Evolutionary conservation across 2,113 vertebrate species (phyloP).

Genomic region (Boulengeromyrus knoepffleri): DNA sequence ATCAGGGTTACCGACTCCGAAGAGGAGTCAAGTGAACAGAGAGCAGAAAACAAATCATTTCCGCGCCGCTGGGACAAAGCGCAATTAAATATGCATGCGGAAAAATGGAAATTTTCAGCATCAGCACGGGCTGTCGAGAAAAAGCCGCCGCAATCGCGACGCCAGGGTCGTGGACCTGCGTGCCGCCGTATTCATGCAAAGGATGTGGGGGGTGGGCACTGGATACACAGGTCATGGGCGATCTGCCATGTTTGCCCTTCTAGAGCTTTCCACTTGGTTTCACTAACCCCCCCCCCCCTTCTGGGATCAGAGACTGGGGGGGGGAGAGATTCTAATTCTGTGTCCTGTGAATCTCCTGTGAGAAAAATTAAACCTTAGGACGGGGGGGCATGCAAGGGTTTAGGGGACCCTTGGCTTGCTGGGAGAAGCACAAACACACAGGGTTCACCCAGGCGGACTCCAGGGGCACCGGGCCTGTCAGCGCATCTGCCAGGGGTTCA

Average conservation of each 20-base stretch:
- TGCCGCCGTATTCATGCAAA: slow-evolving; percentile 72
- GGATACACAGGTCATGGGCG: slow-evolving; percentile 58
- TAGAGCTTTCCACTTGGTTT: slow-evolving; percentile 61
- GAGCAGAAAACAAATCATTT: slow-evolving; percentile 81
- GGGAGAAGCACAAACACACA: slow-evolving; percentile 40
- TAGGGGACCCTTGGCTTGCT: slow-evolving; percentile 33
- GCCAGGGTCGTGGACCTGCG: slow-evolving; percentile 63
- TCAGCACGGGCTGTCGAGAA: slow-evolving; percentile 64
- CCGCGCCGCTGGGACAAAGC: slow-evolving; percentile 77
- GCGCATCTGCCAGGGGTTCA: slow-evolving; percentile 58
- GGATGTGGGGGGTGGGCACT: slow-evolving; percentile 43
- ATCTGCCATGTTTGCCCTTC: slow-evolving; percentile 56
- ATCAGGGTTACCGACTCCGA: slow-evolving; percentile 78
- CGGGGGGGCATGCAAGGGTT: slow-evolving; percentile 28
- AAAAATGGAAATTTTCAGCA: slow-evolving; percentile 76
- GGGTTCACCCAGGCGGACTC: slow-evolving; percentile 47
- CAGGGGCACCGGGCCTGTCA: slow-evolving; percentile 43
- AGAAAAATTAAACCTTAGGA: slow-evolving; percentile 49
- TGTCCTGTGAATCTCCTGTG: slow-evolving; percentile 47
- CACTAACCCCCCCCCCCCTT: slow-evolving; percentile 15
- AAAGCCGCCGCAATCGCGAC: slow-evolving; percentile 61
- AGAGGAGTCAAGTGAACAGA: slow-evolving; percentile 79
- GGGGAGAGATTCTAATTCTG: slow-evolving; percentile 42
- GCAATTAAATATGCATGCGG: slow-evolving; percentile 77
- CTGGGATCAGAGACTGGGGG: slow-evolving; percentile 31